phyloP scores from a whole-genome alignment of 2,888 invertebrate species.

The Caenorhabditis panamensis region DNA sequence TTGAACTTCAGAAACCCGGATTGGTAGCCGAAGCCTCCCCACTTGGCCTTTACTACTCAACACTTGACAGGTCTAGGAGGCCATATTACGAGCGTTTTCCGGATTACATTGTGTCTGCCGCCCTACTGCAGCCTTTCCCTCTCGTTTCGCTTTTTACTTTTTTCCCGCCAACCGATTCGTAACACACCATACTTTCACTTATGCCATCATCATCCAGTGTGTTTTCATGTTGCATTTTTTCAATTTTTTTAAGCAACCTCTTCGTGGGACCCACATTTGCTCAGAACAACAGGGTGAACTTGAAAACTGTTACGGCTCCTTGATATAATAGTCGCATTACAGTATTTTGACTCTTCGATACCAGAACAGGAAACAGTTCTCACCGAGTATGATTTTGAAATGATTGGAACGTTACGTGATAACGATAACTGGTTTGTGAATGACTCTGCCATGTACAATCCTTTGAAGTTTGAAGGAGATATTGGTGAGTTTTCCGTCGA shows the following conservation, averaged over 20 bases:
- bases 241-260: constrained; percentile 11
- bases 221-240: constrained; percentile 32
- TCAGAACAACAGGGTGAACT: constrained; percentile 41
- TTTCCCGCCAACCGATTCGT: constrained; percentile 51
- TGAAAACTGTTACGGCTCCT: constrained; percentile 58
- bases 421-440: constrained; percentile 64
- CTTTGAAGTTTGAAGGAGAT: constrained; percentile 79
- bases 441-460: constrained; percentile 80
- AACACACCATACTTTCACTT: constrained; percentile 60
- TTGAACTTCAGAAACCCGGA: background rate
- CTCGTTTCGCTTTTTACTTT: constrained; percentile 38
- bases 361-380: constrained; percentile 77
- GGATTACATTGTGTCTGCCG: constrained; percentile 58
- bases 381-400: constrained; percentile 74
- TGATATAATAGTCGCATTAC: no score
- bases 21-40: background rate
- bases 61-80: constrained; percentile 52
- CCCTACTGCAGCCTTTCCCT: constrained; percentile 34
- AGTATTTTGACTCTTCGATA: constrained; percentile 78
- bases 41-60: constrained; percentile 32
- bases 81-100: constrained; percentile 59
- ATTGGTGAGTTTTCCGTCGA: constrained; percentile 68
- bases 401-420: constrained; percentile 59
- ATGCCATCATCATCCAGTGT: constrained; percentile 54
- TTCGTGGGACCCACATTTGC: constrained; percentile 17